Percentiles rank a stretch among this genome's conserved stretches.
Evolutionary conservation across 2,797 vertebrate genomes (phyloP).

Genomic region (Chiloscyllium punctatum): DNA sequence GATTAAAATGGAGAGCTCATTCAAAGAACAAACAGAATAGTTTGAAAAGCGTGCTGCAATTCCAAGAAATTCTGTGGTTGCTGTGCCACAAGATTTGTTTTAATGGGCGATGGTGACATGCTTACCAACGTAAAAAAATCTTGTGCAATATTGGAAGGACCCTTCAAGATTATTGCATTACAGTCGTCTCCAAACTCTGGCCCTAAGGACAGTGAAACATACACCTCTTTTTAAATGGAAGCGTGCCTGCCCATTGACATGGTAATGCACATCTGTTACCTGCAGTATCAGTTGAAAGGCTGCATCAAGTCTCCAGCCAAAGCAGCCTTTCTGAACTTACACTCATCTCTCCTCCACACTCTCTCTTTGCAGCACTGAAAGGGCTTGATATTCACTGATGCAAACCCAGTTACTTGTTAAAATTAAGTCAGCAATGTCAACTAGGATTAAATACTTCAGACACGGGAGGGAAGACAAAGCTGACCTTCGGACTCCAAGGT

Average conservation of each 20-base stretch:
- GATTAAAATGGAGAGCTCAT: no score
- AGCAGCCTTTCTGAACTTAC: conserved; percentile 23
- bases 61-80: not conserved
- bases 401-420: not conserved
- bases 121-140: conserved; percentile 37
- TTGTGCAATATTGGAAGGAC: conserved; percentile 24
- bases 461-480: not conserved
- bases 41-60: no score
- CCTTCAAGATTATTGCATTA: conserved; percentile 28
- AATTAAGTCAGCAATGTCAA: not conserved
- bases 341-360: not conserved
- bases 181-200: conserved; percentile 29
- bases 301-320: conserved; percentile 31
- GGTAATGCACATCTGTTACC: conserved; percentile 40
- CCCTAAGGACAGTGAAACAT: conserved; percentile 41
- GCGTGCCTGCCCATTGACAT: conserved; percentile 39
- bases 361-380: not conserved
- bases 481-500: not conserved
- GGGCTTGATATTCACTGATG: not conserved
- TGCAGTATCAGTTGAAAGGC: conserved; percentile 30
- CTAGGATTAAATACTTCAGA: not conserved
- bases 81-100: not conserved
- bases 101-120: conserved; percentile 39
- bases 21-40: no score
- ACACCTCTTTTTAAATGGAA: conserved; percentile 36